phyloP scores from a whole-genome alignment of 2,888 invertebrate species.

The Acanthosoma haemorrhoidale region DNA sequence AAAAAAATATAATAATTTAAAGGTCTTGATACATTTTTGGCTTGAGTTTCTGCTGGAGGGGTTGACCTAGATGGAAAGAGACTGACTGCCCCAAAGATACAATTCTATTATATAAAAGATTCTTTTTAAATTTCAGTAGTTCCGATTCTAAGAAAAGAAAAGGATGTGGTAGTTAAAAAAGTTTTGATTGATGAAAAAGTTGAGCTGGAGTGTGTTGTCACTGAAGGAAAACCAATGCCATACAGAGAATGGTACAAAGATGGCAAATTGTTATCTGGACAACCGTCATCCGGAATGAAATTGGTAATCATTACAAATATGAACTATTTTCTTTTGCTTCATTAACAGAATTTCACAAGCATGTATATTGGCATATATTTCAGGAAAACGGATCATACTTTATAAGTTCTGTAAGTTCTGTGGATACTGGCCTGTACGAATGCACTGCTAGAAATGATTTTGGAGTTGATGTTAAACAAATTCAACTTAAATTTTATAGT shows the following conservation, averaged over 20 bases:
- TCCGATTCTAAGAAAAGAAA: conserved; percentile 30
- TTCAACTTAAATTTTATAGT: conserved; percentile 48
- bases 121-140: conserved; percentile 29
- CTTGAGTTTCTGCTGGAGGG: no score
- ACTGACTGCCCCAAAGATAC: no score
- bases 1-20: no score
- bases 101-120: no score
- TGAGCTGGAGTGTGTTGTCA: conserved; percentile 38
- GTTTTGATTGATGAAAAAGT: conserved; percentile 36
- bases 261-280: not conserved
- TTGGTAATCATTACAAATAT: not conserved
- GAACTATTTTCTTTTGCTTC: not conserved
- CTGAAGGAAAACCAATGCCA: conserved; percentile 46
- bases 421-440: conserved; percentile 54
- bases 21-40: no score
- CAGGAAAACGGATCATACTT: conserved; percentile 32
- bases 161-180: conserved; percentile 23
- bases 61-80: no score
- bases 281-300: not conserved
- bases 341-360: no score
- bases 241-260: conserved; percentile 46
- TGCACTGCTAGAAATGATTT: conserved; percentile 55
- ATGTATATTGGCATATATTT: no score
- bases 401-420: conserved; percentile 16
- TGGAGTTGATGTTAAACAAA: conserved; percentile 49